phyloP scores from a whole-genome alignment of 2,888 invertebrate species.

The Melolontha melolontha region DNA sequence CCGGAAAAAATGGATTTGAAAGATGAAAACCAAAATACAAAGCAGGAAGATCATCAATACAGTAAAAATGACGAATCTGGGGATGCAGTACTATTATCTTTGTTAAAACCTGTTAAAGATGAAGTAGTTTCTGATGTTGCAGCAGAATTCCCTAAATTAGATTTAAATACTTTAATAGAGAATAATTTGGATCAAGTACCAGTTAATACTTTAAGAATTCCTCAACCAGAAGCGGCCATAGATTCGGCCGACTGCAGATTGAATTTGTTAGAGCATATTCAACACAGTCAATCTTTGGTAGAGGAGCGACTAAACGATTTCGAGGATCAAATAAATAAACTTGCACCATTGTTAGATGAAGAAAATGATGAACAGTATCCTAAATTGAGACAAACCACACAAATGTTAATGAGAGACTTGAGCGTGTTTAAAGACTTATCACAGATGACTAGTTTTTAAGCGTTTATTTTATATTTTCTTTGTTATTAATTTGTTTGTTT shows the following conservation, averaged over 20 bases:
- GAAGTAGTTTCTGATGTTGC: constrained; percentile 41
- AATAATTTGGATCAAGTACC: constrained; percentile 52
- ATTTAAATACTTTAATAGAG: constrained; percentile 56
- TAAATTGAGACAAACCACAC: constrained; percentile 78
- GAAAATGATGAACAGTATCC: constrained; percentile 72
- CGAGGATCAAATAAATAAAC: constrained; percentile 80
- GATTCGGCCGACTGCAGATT: constrained; percentile 83
- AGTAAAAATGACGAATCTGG: constrained; percentile 45
- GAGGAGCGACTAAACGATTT: constrained; percentile 79
- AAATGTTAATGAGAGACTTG: constrained; percentile 80
- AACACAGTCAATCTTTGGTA: constrained; percentile 79
- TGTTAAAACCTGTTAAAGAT: constrained; percentile 56
- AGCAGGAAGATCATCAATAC: constrained; percentile 58
- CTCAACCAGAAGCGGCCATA: constrained; percentile 86
- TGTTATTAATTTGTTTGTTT: constrained; percentile 19
- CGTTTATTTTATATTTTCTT: constrained; percentile 15
- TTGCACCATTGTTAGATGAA: constrained; percentile 66
- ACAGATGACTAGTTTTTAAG: constrained; percentile 40
- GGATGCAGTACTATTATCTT: constrained; percentile 59
- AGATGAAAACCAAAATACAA: constrained; percentile 55
- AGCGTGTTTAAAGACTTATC: constrained; percentile 69
- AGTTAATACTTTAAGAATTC: constrained; percentile 65
- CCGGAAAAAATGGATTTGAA: constrained; percentile 56
- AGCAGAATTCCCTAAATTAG: constrained; percentile 50
- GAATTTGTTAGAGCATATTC: constrained; percentile 81